Evolutionary conservation across 2,113 vertebrate genomes (phyloP).

Genomic region (Trogon melanurus): DNA sequence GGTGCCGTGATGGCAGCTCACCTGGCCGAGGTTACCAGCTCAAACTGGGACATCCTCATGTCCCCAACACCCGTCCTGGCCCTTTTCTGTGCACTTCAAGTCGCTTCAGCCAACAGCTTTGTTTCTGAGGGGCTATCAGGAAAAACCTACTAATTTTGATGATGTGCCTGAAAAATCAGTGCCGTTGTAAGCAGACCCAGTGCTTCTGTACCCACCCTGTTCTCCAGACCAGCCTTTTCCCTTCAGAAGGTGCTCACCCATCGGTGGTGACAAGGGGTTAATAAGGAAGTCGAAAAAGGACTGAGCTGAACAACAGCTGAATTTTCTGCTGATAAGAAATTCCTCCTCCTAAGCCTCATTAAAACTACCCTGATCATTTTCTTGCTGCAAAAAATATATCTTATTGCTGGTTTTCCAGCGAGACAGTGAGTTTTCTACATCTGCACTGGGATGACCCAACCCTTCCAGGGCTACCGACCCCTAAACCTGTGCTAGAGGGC

Average conservation of each 20-base stretch:
- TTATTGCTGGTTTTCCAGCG: not conserved
- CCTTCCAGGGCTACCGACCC: not conserved
- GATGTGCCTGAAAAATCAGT: not conserved
- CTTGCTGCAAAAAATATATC: not conserved
- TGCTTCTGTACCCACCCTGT: not conserved
- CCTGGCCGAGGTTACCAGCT: not conserved
- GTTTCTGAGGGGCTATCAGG: not conserved
- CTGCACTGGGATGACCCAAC: not conserved
- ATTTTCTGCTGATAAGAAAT: not conserved
- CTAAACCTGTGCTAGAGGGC: not conserved
- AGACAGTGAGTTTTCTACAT: not conserved
- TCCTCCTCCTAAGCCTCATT: not conserved
- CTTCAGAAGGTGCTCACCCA: accelerated
- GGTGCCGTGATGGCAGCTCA: not conserved
- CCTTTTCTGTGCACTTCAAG: not conserved
- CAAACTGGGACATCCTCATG: not conserved
- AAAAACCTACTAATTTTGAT: not conserved
- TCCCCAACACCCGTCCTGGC: not conserved
- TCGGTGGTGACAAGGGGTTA: not conserved
- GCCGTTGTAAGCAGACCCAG: not conserved
- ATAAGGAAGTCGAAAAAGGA: not conserved
- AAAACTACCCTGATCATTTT: not conserved
- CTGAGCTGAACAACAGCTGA: not conserved
- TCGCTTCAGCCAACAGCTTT: too few species aligned
- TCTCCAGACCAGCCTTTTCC: not conserved